Evolutionary conservation across 2,797 vertebrate genomes (phyloP).

Genomic region (Semotilus atromaculatus): DNA sequence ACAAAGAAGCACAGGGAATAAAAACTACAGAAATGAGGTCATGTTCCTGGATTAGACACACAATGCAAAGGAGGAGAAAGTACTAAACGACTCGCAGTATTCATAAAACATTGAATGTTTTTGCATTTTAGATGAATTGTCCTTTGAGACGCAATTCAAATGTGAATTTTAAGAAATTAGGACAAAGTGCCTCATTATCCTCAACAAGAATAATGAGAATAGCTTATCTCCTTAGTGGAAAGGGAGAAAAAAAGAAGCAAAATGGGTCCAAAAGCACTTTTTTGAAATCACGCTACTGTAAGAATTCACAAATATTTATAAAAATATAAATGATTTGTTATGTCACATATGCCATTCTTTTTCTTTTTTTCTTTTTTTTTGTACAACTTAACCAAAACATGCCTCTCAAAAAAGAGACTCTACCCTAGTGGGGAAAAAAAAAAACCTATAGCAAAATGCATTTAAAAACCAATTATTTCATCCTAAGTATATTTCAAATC

Average conservation of each 20-base stretch:
- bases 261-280: background rate
- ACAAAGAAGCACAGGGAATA: slow-evolving; percentile 71
- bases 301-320: background rate
- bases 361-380: background rate
- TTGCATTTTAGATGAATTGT: slow-evolving; percentile 62
- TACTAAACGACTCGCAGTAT: slow-evolving; percentile 60
- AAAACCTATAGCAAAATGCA: no score
- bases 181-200: slow-evolving; percentile 68
- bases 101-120: slow-evolving; percentile 72
- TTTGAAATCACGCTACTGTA: background rate
- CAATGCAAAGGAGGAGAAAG: slow-evolving; percentile 58
- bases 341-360: background rate
- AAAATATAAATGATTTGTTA: slow-evolving; percentile 13
- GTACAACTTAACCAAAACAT: background rate
- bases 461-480: no score
- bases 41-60: slow-evolving; percentile 72
- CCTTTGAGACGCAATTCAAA: slow-evolving; percentile 76
- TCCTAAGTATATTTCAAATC: no score
- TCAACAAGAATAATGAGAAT: slow-evolving; percentile 52
- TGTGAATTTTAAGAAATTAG: slow-evolving; percentile 75
- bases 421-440: no score
- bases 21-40: slow-evolving; percentile 70
- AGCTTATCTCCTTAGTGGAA: slow-evolving; percentile 15
- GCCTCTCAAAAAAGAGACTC: background rate
- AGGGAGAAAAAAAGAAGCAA: background rate